Conservation (phyloP, 2,797 vertebrate genomes). For the Peromyscus eremicus region DNA sequence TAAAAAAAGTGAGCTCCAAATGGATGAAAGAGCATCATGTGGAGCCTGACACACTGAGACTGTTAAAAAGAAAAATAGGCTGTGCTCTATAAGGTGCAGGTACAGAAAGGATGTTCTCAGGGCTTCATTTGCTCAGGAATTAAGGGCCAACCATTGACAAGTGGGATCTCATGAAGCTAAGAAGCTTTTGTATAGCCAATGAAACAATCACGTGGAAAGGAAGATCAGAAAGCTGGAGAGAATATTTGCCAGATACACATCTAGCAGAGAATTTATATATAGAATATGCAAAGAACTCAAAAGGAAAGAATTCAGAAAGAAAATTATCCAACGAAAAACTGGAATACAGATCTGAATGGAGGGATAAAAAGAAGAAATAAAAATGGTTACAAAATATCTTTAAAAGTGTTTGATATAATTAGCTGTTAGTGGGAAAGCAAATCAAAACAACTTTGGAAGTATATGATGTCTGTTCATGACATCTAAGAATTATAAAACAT, state of each 20-base stretch:
- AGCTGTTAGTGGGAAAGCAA: background rate
- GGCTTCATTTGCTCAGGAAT: background rate
- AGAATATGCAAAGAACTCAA: background rate
- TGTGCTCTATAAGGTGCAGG: too few relatives aligned
- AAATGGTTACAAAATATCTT: background rate
- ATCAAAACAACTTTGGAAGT: background rate
- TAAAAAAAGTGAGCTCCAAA: background rate
- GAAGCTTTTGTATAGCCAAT: background rate
- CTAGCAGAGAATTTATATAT: background rate
- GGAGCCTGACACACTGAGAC: background rate
- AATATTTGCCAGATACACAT: background rate
- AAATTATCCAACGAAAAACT: background rate
- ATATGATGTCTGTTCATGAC: background rate
- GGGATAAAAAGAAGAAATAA: background rate
- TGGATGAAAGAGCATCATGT: background rate
- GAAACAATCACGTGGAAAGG: background rate
- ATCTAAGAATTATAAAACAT: background rate
- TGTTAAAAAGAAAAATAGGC: background rate
- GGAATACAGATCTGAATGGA: background rate
- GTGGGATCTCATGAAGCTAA: background rate
- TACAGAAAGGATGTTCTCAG: background rate
- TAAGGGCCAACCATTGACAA: background rate
- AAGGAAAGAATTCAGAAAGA: background rate
- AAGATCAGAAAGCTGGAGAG: background rate
- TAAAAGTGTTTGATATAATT: background rate